These are phyloP conservation scores for Epirrita christyi DNA, from an alignment of 2,888 invertebrate genomes.

Conservation along the genomic window DNA sequence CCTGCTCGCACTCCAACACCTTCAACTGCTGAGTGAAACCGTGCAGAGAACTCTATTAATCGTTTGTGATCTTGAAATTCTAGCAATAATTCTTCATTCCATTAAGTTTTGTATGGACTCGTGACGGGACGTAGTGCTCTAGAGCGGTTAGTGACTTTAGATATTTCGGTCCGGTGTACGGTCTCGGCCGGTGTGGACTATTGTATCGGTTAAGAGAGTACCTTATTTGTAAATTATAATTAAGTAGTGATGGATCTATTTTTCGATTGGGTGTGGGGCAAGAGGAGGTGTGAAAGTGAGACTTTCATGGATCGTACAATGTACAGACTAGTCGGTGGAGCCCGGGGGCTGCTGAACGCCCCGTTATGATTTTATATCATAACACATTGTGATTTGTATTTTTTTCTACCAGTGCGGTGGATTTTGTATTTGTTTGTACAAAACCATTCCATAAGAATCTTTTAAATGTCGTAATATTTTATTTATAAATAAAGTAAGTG, in stretches of 20 bases:
- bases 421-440: constrained; percentile 81
- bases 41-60: constrained; percentile 55
- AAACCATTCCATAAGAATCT: constrained; percentile 81
- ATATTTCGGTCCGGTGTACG: constrained; percentile 61
- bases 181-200: constrained; percentile 67
- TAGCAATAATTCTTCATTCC: constrained; percentile 86
- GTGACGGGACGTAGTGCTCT: constrained; percentile 78
- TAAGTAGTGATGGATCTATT: constrained; percentile 84
- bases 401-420: constrained; percentile 72
- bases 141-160: constrained; percentile 79
- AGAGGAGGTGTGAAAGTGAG: constrained; percentile 73
- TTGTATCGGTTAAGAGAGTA: constrained; percentile 76
- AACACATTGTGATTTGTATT: constrained; percentile 74
- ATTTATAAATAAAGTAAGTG: constrained; percentile 77
- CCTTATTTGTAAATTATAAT: constrained; percentile 83
- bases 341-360: constrained; percentile 43
- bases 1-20: constrained; percentile 79
- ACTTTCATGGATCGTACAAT: constrained; percentile 78
- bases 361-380: constrained; percentile 58
- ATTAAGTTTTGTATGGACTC: constrained; percentile 77
- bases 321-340: constrained; percentile 77
- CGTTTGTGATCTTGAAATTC: constrained; percentile 83
- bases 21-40: constrained; percentile 79
- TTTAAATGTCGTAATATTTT: constrained; percentile 74
- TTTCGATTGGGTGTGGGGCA: constrained; percentile 69